Conservation (phyloP, 2,888 invertebrate species). For the Periphyllus acericola region DNA sequence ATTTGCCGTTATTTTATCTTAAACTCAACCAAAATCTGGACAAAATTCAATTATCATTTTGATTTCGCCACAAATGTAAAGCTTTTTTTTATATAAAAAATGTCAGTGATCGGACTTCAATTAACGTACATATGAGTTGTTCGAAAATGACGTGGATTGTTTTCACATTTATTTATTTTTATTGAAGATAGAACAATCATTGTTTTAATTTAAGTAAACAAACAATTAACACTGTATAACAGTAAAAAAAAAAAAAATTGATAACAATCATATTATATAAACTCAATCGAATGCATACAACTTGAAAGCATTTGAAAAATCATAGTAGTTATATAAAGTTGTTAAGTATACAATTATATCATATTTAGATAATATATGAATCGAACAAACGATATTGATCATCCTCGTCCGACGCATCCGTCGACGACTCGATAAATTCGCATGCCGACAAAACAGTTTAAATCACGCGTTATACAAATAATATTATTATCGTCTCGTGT, state of each 20-base stretch:
- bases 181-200: not conserved
- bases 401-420: not conserved
- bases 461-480: not conserved
- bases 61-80: too few species aligned
- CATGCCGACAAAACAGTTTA: not conserved
- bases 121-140: not conserved
- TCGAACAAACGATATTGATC: not conserved
- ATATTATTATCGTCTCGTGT: too few species aligned
- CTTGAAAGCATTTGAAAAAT: not conserved
- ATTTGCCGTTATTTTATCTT: too few species aligned
- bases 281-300: not conserved
- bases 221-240: not conserved
- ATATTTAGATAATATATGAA: not conserved
- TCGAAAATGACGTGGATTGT: not conserved
- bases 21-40: too few species aligned
- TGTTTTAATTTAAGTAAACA: not conserved
- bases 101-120: too few species aligned
- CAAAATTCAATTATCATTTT: too few species aligned
- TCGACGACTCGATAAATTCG: not conserved
- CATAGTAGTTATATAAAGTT: not conserved
- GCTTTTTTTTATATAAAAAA: too few species aligned
- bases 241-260: not conserved
- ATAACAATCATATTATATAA: not conserved
- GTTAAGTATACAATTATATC: not conserved
- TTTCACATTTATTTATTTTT: not conserved